Conservation (phyloP, 1,140 invertebrate species). For the Sycophaga agraensis region DNA sequence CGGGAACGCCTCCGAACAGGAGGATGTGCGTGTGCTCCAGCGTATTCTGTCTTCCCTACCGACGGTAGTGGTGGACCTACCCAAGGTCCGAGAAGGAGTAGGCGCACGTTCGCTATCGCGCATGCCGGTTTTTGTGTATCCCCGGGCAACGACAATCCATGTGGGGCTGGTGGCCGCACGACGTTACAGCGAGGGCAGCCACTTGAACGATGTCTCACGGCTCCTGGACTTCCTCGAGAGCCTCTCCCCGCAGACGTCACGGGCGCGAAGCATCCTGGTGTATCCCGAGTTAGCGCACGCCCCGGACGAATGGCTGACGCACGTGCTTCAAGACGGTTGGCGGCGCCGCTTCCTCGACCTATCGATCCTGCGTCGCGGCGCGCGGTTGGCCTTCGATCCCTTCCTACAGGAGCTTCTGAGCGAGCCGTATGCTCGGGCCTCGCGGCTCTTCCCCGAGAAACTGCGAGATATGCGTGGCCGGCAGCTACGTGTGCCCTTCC, state of each 20-base stretch:
- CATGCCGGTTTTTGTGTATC: constrained; percentile 4
- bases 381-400: too few species aligned
- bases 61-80: not conserved
- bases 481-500: too few species aligned
- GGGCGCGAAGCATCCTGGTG: too few species aligned
- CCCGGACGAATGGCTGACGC: too few species aligned
- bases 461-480: too few species aligned
- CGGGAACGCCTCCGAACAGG: not conserved
- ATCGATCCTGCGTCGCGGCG: too few species aligned
- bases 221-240: not conserved
- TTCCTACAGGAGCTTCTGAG: too few species aligned
- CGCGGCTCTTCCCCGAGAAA: too few species aligned
- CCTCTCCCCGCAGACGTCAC: not conserved
- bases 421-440: too few species aligned
- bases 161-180: not conserved
- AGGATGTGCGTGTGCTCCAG: not conserved
- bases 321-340: too few species aligned
- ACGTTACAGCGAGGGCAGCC: not conserved
- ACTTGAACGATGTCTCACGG: not conserved
- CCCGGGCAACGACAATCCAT: not conserved
- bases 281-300: too few species aligned
- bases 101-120: not conserved
- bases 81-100: not conserved
- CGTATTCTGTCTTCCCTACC: not conserved
- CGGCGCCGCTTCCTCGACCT: too few species aligned